Conservation (phyloP, 2,888 invertebrate genomes). For the Hedychridium roseum region DNA sequence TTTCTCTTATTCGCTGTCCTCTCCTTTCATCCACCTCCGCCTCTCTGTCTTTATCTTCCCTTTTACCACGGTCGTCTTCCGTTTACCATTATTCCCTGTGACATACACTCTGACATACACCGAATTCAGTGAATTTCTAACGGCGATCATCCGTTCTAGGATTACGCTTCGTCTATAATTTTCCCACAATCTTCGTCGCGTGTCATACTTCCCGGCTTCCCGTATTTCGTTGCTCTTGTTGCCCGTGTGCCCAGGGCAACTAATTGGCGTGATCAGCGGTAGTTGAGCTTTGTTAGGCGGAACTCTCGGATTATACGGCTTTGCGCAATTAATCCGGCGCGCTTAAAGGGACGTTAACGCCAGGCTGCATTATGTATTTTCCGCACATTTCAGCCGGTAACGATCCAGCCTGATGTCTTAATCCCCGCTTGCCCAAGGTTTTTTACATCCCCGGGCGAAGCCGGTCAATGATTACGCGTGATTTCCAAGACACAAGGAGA, state of each 20-base stretch:
- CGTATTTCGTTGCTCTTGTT: no score
- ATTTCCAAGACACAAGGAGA: no score
- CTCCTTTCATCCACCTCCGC: background rate
- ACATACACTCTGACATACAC: background rate
- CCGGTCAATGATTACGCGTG: no score
- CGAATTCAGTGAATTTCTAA: background rate
- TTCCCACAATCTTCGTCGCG: no score
- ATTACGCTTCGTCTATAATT: no score
- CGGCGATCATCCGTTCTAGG: no score
- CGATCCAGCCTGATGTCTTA: no score
- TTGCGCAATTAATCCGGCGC: constrained; percentile 34
- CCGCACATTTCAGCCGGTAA: no score
- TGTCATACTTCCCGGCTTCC: no score
- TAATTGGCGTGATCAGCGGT: constrained; percentile 42
- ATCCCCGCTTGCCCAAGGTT: no score
- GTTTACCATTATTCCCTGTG: constrained; percentile 15
- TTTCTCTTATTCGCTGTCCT: constrained; percentile 4
- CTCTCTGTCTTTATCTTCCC: background rate
- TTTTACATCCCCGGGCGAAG: no score
- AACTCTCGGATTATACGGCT: constrained; percentile 35
- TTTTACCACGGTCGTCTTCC: constrained; percentile 2
- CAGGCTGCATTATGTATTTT: no score
- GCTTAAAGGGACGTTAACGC: constrained; percentile 34
- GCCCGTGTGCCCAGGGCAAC: constrained; percentile 5
- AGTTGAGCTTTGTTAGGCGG: constrained; percentile 34